Base-by-base conservation (phyloP, 1,140 invertebrate genomes). In the Monochamus saltuarius region DNA sequence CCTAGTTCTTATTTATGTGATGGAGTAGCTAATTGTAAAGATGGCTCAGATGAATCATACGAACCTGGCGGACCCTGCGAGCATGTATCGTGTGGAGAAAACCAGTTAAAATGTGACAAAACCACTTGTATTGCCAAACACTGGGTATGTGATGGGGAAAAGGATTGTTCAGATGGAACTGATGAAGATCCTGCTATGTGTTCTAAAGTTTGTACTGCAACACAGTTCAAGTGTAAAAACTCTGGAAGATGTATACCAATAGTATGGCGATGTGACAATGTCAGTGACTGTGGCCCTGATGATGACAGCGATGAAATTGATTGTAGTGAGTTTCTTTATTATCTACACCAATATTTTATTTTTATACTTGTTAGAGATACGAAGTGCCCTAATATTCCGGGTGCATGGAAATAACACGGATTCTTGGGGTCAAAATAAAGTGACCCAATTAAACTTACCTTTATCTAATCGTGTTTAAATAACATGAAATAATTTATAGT, bases 11-110 rank as follows among this genome's bases (percentile, higher is more conserved):
- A 82, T 65, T 69, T 83, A 4, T 97, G 94, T 69, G 93, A 96
- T 75, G 92, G 91, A 1, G 78, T 85, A 39, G 79, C 83, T 52
- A 94, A 97, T 73, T 97, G 94, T 69, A 84, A 82, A 34, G 91
- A 96, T 75, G 87, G 87, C 38, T 88, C 85, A 8, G 95, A 97
- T 74, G 92, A 96, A 71, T 80, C 84, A 6, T 75, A 78, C 14
- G 67, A 73, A 1, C 57, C 64, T 8, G 83, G 81, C 9, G 80
- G 89, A 14, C 92, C 71, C 8, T 73, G 71, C 43, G 56, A 61
- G 34, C 61, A 73, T 17, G 57, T 66, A 0, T 57, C 52, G 10
- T 74, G 72, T 49, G 60, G 63, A 34, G 59, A 61, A 13, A 64
- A 60, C 52, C 64, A 74, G 49, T 35, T 22, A 4, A 73, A 72